These are phyloP conservation scores for Numenius phaeopus DNA, from an alignment of 2,797 vertebrate species.

Conservation along the genomic window DNA sequence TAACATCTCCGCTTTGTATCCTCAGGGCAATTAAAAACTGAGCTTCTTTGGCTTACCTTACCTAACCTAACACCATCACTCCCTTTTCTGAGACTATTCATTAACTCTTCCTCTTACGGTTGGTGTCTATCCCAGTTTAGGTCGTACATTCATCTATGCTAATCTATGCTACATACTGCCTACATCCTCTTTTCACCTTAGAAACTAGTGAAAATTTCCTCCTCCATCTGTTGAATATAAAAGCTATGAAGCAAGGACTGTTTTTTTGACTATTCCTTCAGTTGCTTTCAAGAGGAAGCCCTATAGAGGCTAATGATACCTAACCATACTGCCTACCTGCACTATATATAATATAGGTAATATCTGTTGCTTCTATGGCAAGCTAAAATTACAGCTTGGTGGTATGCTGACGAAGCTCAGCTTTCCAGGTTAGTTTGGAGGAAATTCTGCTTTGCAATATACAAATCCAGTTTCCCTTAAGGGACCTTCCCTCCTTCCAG, in stretches of 20 bases:
- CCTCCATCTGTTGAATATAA: neutral
- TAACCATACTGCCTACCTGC: neutral
- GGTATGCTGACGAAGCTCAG: neutral
- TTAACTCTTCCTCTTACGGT: neutral
- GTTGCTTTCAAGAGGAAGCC: neutral
- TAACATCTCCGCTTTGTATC: neutral
- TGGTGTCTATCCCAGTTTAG: neutral
- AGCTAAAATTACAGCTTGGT: neutral
- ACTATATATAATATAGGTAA: neutral
- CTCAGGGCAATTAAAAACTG: neutral
- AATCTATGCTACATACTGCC: neutral
- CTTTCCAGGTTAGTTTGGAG: neutral
- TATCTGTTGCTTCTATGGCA: neutral
- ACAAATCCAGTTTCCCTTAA: neutral
- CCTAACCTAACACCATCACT: neutral
- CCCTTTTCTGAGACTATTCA: neutral
- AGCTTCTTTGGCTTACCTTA: neutral
- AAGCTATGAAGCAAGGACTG: neutral
- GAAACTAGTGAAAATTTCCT: neutral
- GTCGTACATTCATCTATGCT: neutral
- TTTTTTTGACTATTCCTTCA: neutral
- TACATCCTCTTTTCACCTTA: neutral
- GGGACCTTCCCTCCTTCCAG: neutral
- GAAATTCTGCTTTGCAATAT: neutral
- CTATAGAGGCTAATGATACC: neutral